Conservation (phyloP, 2,888 invertebrate species). For the Tenodera sinensis region DNA sequence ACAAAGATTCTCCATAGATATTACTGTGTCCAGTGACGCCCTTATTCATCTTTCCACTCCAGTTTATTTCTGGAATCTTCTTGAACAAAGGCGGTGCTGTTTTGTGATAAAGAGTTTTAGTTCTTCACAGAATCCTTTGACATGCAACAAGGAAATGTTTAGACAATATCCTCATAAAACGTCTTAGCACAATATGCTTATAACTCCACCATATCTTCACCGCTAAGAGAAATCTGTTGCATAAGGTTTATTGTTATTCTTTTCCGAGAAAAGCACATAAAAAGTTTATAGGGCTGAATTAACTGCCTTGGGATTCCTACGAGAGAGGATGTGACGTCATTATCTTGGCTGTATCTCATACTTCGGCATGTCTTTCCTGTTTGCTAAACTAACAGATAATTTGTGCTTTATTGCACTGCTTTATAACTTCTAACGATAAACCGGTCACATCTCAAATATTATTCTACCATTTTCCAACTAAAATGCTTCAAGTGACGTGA, state of each 20-base stretch:
- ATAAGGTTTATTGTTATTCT: neutral
- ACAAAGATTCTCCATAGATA: too few species aligned
- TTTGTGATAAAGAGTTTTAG: neutral
- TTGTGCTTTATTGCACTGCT: neutral
- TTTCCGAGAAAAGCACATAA: neutral
- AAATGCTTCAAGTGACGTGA: too few species aligned
- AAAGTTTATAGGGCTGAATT: neutral
- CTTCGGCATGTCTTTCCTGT: neutral
- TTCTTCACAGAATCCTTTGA: neutral
- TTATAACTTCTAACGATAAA: neutral
- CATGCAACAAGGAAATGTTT: neutral
- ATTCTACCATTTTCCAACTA: too few species aligned
- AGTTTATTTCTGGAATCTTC: neutral
- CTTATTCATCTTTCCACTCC: too few species aligned
- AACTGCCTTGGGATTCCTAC: neutral
- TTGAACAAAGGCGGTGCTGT: neutral
- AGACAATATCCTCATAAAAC: neutral
- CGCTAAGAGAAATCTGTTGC: too few species aligned
- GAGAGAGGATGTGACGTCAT: neutral
- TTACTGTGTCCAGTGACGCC: too few species aligned
- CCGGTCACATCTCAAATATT: too few species aligned
- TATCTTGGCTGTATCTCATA: neutral
- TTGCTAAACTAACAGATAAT: neutral
- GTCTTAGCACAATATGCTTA: neutral
- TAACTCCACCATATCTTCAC: neutral